Percentiles rank a stretch among this genome's conserved stretches.
Conservation (phyloP, 2,113 vertebrate species). For the Salminus brasiliensis region DNA sequence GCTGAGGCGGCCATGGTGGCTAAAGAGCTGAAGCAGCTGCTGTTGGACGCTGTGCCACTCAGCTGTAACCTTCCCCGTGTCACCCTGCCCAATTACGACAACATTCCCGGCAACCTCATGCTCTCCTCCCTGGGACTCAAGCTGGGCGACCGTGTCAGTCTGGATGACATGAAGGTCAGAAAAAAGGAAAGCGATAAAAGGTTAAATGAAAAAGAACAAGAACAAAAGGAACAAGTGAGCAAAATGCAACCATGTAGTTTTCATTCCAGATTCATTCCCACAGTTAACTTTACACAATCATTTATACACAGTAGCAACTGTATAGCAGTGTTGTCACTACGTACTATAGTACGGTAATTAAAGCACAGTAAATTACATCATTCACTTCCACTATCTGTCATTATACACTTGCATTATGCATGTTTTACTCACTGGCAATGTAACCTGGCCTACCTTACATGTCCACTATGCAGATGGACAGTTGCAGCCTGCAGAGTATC, state of each 20-base stretch:
- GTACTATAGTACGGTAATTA: no score
- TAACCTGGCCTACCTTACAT: no score
- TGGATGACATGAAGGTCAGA: constrained; percentile 87
- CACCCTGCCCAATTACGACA: constrained; percentile 91
- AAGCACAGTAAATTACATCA: background rate
- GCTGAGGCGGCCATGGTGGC: constrained; percentile 88
- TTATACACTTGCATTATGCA: no score
- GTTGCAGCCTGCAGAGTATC: no score
- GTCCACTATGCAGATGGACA: no score
- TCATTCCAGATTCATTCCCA: background rate
- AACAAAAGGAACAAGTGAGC: background rate
- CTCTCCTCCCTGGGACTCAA: constrained; percentile 84
- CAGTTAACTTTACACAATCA: no score
- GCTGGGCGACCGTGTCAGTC: constrained; percentile 82
- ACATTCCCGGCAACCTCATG: constrained; percentile 91
- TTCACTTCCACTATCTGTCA: no score
- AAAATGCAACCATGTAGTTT: no score
- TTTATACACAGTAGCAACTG: no score
- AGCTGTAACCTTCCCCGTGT: constrained; percentile 88
- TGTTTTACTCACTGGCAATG: no score
- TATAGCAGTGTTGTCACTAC: no score
- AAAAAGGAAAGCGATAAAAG: background rate
- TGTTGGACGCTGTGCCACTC: constrained; percentile 86
- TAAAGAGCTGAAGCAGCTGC: constrained; percentile 86
- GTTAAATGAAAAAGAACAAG: background rate